Percentiles rank a stretch among this genome's conserved stretches.
phyloP scores from a whole-genome alignment of 1,140 invertebrate genomes.

The Papilio helenus region DNA sequence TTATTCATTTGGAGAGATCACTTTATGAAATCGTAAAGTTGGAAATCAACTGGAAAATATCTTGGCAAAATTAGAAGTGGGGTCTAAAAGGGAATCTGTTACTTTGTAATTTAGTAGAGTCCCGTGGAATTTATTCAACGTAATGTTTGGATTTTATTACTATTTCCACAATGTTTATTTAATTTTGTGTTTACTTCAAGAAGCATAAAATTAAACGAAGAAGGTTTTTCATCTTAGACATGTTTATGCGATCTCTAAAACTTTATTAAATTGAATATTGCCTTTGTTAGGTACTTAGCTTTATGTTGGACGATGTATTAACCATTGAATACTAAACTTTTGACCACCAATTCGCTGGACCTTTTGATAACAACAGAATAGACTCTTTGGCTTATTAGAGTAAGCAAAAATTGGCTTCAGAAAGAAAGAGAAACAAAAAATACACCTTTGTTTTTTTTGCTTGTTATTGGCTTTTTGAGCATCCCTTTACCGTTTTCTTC shows the following conservation, averaged over 20 bases:
- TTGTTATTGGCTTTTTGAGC: too few relatives aligned
- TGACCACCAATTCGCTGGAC: too few relatives aligned
- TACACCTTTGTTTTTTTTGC: too few relatives aligned
- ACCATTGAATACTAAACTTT: too few relatives aligned
- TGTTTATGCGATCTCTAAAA: not conserved
- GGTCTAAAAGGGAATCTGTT: slow-evolving; percentile 17
- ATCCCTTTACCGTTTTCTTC: too few relatives aligned
- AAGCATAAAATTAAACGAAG: not conserved
- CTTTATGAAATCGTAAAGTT: not conserved
- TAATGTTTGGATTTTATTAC: slow-evolving; percentile 20
- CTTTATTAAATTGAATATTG: too few relatives aligned
- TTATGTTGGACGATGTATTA: too few relatives aligned
- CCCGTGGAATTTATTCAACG: not conserved
- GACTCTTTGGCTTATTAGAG: too few relatives aligned
- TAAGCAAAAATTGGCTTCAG: too few relatives aligned
- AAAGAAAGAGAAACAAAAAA: too few relatives aligned
- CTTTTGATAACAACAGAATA: too few relatives aligned
- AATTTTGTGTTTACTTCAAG: slow-evolving; percentile 12
- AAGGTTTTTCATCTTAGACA: not conserved
- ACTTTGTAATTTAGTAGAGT: not conserved
- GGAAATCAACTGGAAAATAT: not conserved
- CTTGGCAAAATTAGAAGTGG: not conserved
- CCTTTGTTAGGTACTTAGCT: too few relatives aligned
- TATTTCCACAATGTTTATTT: slow-evolving; percentile 1
- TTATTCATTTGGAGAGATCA: not conserved